A percentile compares a stretch with the other conserved stretches of the same genome.
Evolutionary conservation across 2,113 vertebrate genomes (phyloP).

Genomic region (Symphodus melops): DNA sequence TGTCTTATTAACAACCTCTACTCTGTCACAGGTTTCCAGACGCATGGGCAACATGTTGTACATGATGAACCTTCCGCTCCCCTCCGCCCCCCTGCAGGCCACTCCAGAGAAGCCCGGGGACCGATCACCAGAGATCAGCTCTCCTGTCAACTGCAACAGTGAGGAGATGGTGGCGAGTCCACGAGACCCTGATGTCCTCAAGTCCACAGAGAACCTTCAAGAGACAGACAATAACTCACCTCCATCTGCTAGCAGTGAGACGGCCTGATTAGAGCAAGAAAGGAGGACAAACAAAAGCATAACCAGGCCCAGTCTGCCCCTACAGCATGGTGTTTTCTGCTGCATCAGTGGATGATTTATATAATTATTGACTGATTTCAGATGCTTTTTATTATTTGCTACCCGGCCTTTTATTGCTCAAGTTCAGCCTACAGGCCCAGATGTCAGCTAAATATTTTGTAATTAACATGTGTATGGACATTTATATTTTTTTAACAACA

Average conservation of each 20-base stretch:
- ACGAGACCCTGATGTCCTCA: constrained; percentile 84
- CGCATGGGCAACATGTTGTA: constrained; percentile 87
- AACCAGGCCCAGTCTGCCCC: not conserved
- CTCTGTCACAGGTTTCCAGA: constrained; percentile 85
- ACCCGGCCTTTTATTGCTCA: constrained; percentile 1
- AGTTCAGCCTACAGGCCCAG: constrained; percentile 4
- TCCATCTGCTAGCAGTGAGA: constrained; percentile 78
- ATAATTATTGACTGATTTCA: constrained; percentile 21
- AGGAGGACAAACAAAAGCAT: constrained; percentile 8
- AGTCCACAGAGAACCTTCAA: constrained; percentile 78
- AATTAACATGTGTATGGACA: constrained; percentile 20
- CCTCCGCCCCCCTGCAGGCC: constrained; percentile 76
- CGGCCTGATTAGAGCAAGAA: constrained; percentile 52
- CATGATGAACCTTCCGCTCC: constrained; percentile 87
- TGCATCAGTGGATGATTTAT: constrained; percentile 22
- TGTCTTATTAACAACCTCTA: not conserved
- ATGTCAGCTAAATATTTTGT: constrained; percentile 26
- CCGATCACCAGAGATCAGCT: constrained; percentile 82
- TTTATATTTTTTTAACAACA: constrained; percentile 21
- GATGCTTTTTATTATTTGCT: constrained; percentile 23
- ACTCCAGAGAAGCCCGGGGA: constrained; percentile 83
- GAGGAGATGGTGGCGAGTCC: constrained; percentile 84
- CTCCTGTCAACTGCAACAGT: constrained; percentile 86
- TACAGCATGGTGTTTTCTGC: not conserved
- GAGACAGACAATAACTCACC: constrained; percentile 81